Conservation (phyloP, 2,113 vertebrate genomes). For the Rhea pennata region DNA sequence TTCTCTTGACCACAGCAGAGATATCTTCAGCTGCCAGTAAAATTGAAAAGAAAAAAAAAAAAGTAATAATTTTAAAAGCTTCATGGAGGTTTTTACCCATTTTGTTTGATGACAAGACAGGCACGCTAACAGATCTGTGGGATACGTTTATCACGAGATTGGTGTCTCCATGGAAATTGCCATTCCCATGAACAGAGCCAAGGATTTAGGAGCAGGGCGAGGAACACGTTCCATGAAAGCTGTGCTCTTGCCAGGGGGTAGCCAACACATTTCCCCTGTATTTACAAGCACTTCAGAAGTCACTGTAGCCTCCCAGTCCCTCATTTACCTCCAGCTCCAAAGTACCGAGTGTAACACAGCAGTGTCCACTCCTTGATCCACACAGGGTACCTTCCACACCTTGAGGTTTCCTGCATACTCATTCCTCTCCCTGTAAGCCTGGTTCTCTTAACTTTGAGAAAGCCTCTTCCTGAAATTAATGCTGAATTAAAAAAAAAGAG, state of each 20-base stretch:
- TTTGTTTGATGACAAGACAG: neutral
- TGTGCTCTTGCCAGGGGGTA: rapidly evolving
- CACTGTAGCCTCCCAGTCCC: neutral
- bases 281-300: neutral
- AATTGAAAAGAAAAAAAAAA: neutral
- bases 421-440: neutral
- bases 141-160: neutral
- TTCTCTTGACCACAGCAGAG: neutral
- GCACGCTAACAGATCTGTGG: neutral
- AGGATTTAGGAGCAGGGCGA: neutral
- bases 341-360: rapidly evolving
- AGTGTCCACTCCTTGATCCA: neutral
- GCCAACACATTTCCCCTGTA: neutral
- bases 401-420: neutral
- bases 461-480: neutral
- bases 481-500: neutral
- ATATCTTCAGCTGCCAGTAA: neutral
- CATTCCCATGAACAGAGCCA: rapidly evolving
- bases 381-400: neutral
- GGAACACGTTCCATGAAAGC: neutral
- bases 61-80: rapidly evolving
- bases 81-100: neutral
- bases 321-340: neutral
- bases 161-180: neutral
- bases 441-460: neutral